These are phyloP conservation scores for Pipistrellus nathusii DNA, from an alignment of 2,797 vertebrate genomes.

Conservation along the genomic window DNA sequence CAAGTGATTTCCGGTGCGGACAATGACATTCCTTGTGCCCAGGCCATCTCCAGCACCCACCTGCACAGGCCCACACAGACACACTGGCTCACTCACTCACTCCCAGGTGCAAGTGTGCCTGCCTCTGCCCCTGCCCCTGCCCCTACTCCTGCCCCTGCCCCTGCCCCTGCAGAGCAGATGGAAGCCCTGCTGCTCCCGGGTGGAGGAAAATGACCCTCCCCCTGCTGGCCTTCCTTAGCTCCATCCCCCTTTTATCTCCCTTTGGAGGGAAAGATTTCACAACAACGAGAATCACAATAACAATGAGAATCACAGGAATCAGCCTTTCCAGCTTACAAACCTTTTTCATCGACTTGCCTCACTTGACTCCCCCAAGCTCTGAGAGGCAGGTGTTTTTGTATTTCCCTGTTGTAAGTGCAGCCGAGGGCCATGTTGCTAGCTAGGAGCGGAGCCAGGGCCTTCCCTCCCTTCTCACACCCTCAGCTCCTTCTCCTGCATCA, in stretches of 20 bases:
- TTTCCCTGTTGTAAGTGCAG: background rate
- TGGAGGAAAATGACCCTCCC: background rate
- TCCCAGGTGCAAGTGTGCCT: rapidly evolving
- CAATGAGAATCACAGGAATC: background rate
- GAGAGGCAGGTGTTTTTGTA: background rate
- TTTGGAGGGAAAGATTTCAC: background rate
- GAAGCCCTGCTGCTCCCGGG: constrained; percentile 25
- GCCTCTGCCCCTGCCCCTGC: background rate
- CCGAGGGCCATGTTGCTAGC: background rate
- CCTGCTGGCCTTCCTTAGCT: background rate
- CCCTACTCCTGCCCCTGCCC: rapidly evolving
- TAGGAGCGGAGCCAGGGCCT: too few relatives aligned
- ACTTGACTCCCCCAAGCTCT: background rate
- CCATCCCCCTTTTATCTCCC: background rate
- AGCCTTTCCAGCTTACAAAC: background rate
- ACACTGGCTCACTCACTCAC: background rate
- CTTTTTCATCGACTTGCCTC: background rate
- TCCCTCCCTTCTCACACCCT: background rate
- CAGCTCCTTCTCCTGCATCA: background rate
- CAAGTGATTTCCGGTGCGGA: background rate
- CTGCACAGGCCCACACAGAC: background rate
- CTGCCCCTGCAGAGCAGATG: background rate
- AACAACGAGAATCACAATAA: background rate
- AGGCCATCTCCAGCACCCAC: background rate
- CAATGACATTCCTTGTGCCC: background rate